These are phyloP conservation scores for Cyprinodon variegatus DNA, from an alignment of 2,113 vertebrate genomes.

Conservation along the genomic window DNA sequence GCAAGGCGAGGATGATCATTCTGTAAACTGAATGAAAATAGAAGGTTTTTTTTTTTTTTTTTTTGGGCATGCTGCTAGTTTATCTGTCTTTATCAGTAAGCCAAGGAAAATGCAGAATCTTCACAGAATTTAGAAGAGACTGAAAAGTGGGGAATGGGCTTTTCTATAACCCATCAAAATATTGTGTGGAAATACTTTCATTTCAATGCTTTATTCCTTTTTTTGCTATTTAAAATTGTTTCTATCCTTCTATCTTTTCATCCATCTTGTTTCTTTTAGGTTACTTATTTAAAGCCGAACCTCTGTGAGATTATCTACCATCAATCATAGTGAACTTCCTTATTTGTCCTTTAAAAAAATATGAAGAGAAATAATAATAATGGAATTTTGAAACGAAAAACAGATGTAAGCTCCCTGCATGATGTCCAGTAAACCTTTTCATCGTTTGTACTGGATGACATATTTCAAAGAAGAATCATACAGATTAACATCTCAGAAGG, in stretches of 20 bases:
- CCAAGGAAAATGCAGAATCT: background rate
- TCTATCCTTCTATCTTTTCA: background rate
- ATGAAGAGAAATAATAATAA: background rate
- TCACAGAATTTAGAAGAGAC: background rate
- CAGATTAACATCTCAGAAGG: constrained; percentile 42
- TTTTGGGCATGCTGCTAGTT: constrained; percentile 34
- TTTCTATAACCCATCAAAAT: background rate
- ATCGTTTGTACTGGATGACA: constrained; percentile 52
- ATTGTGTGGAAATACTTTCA: background rate
- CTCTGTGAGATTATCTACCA: background rate
- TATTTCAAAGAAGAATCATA: constrained; percentile 20
- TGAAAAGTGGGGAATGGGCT: background rate
- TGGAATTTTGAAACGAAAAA: background rate
- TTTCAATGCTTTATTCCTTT: background rate
- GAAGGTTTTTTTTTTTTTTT: background rate
- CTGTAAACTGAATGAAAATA: constrained; percentile 29
- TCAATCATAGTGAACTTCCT: background rate
- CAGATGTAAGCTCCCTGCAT: background rate
- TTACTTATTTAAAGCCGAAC: background rate
- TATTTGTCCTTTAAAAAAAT: background rate
- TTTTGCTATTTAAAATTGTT: background rate
- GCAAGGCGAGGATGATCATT: constrained; percentile 38
- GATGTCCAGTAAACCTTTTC: constrained; percentile 31
- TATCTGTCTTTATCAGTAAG: constrained; percentile 31
- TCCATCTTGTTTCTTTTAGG: background rate